phyloP scores from a whole-genome alignment of 2,888 invertebrate genomes.

The Xylota segnis region DNA sequence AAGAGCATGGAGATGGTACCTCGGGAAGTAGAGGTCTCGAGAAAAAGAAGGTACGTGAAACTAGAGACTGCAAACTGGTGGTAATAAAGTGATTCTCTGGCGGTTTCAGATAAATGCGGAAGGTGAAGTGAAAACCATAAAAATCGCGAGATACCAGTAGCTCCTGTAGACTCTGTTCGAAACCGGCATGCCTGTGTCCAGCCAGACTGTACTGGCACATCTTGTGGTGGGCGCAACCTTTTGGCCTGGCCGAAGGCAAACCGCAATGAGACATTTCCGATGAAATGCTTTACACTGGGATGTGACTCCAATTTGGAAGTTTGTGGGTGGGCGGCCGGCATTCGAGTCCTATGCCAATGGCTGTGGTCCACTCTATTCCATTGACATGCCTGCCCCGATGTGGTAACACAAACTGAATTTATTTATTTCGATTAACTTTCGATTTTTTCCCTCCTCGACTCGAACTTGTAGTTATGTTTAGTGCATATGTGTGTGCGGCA shows the following conservation, averaged over 20 bases:
- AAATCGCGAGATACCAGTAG: no score
- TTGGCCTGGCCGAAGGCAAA: constrained; percentile 18
- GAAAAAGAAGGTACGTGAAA: no score
- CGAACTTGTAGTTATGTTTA: constrained; percentile 16
- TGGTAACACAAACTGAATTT: constrained; percentile 66
- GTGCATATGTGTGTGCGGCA: constrained; percentile 25
- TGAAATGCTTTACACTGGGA: constrained; percentile 47
- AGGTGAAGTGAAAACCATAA: no score
- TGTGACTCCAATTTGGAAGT: constrained; percentile 56
- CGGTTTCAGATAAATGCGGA: no score
- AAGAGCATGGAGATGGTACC: no score
- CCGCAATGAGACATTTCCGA: constrained; percentile 55
- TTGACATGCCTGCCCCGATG: constrained; percentile 50
- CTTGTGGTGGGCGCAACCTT: constrained; percentile 13
- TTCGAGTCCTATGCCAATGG: constrained; percentile 22
- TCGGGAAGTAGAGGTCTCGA: no score
- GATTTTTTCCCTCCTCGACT: constrained; percentile 40
- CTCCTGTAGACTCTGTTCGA: no score
- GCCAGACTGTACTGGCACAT: constrained; percentile 14
- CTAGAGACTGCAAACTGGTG: no score
- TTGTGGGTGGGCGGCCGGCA: constrained; percentile 8
- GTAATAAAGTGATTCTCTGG: no score
- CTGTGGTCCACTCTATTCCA: constrained; percentile 50
- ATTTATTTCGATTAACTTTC: constrained; percentile 76
- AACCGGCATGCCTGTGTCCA: neutral